phyloP scores from a whole-genome alignment of 2,888 invertebrate genomes.

The Nasonovia ribisnigri region DNA sequence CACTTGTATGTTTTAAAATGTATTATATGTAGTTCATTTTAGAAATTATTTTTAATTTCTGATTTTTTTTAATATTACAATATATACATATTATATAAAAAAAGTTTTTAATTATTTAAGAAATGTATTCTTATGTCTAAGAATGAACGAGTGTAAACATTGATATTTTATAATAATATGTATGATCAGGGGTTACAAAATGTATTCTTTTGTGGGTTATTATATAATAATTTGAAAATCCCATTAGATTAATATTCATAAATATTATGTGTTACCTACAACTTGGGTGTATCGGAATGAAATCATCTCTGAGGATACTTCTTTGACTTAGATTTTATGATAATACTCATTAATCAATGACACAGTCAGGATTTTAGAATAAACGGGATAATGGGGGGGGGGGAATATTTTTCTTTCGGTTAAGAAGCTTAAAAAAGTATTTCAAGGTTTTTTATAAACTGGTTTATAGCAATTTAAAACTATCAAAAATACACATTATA shows the following conservation, averaged over 20 bases:
- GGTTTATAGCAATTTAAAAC: no score
- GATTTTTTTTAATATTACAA: neutral
- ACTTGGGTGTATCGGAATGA: neutral
- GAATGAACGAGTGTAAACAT: neutral
- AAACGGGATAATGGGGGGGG: neutral
- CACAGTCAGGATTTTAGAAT: neutral
- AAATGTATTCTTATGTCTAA: neutral
- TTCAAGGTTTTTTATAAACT: no score
- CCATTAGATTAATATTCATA: neutral
- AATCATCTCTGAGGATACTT: neutral
- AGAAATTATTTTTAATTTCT: neutral
- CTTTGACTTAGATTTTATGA: no score
- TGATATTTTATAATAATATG: neutral
- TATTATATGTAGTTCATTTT: neutral
- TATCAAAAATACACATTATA: no score
- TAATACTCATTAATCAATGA: no score
- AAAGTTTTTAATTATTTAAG: neutral
- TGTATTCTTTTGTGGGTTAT: neutral
- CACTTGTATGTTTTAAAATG: neutral
- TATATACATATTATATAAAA: neutral
- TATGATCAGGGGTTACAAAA: neutral
- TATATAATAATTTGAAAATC: no score
- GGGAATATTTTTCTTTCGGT: neutral
- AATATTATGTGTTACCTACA: neutral
- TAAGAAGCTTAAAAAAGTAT: neutral